Evolutionary conservation across 2,113 vertebrate genomes (phyloP), one percentile per base, ranked within the genome.

Genomic region (Phoxinus phoxinus): DNA sequence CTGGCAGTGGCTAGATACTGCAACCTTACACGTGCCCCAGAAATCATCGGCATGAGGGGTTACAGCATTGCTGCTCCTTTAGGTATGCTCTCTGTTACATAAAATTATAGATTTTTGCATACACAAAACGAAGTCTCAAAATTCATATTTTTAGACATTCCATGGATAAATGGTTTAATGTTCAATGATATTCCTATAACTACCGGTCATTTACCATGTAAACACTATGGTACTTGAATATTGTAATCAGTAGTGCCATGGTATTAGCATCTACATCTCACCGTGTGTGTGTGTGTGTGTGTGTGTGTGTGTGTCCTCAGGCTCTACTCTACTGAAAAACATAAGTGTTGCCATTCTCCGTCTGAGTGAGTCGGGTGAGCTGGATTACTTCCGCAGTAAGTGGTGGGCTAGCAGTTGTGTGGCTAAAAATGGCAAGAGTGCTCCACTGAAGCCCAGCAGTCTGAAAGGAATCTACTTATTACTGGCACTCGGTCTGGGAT

Each of bases 401-500:
- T 98, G 96, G 97, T 97, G 97, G 96, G 92, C 95, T 65, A 96
- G 86, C 91, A 96, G 93, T 67, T 98, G 97, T 58, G 0, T 87
- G 2, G 87, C 75, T 0, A 72, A 75, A 0, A 32, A 87, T 0
- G 61, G 41, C 1, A 91, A 93, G 53, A 48, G 84, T 0, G 87
- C 91, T 0, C 90, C 95, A 0, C 92, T 97, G 71, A 91, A 94
- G 51, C 91, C 95, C 0, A 89, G 93, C 4, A 91, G 94, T 0
- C 91, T 97, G 73, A 94, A 93, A 0, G 95, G 95, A 2, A 94
- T 96, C 69, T 98, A 97, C 74, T 89, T 97, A 15, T 87, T 96
- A 0, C 95, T 98, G 5, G 96, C 94, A 0, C 77, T 96, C 0
- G 97, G 97, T 2, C 93, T 97, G 0, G 89, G 89, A 0, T n/a